Evolutionary conservation across 2,888 invertebrate genomes (phyloP).

Genomic region (Glyphotaelius pellucidus): DNA sequence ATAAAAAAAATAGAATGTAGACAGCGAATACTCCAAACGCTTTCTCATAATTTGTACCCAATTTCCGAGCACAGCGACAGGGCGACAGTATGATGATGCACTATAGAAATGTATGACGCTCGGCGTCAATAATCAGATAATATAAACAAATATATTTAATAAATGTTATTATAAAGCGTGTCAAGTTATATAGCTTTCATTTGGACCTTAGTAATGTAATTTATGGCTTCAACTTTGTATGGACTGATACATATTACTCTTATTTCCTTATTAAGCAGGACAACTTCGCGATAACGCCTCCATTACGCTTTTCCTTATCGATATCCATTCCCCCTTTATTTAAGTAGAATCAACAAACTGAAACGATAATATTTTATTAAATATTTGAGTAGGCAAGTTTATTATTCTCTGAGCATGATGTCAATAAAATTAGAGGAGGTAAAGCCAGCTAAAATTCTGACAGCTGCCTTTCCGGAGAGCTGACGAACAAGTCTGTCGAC

Average conservation of each 20-base stretch:
- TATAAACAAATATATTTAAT: not conserved
- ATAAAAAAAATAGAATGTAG: no score
- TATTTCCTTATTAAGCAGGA: not conserved
- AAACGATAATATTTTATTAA: slow-evolving; percentile 2
- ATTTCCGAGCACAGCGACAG: not conserved
- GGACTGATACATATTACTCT: not conserved
- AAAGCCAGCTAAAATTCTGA: not conserved
- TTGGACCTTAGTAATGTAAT: not conserved
- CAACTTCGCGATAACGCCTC: not conserved
- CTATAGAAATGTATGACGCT: no score
- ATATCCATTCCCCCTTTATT: not conserved
- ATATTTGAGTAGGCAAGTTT: slow-evolving; percentile 2
- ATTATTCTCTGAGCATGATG: not conserved
- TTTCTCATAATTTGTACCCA: not conserved
- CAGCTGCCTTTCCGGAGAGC: not conserved
- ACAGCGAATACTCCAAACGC: not conserved
- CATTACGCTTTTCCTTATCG: not conserved
- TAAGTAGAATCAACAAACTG: slow-evolving; percentile 2
- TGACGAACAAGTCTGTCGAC: not conserved
- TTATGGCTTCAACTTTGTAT: not conserved
- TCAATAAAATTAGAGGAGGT: not conserved
- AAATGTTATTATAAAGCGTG: not conserved
- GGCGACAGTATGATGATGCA: no score
- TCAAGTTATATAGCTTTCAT: not conserved
- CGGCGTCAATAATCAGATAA: not conserved